Evolutionary conservation across 2,797 vertebrate genomes (phyloP).

Genomic region (Acropternis orthonyx): DNA sequence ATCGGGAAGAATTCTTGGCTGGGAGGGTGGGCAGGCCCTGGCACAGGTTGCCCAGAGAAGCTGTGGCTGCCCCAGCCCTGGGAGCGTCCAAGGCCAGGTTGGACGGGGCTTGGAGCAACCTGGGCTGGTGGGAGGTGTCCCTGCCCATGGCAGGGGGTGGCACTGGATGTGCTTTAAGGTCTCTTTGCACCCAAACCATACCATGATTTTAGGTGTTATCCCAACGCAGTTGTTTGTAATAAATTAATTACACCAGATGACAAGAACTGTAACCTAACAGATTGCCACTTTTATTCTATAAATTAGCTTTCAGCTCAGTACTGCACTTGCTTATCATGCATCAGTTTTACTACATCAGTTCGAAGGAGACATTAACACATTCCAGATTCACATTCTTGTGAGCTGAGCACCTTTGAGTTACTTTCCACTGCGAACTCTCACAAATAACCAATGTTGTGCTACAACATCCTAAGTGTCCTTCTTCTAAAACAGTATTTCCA

Average conservation of each 20-base stretch:
- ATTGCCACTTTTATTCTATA: not conserved
- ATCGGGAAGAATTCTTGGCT: accelerated
- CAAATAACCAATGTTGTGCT: not conserved
- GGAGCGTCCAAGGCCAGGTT: not conserved
- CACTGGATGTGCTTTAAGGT: not conserved
- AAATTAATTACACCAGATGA: not conserved
- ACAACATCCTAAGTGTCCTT: not conserved
- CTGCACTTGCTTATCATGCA: not conserved
- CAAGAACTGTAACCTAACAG: not conserved
- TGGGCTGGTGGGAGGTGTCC: not conserved
- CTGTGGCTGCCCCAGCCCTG: not conserved
- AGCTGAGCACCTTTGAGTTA: not conserved
- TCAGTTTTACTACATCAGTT: not conserved
- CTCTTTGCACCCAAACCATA: not conserved
- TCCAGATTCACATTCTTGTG: not conserved
- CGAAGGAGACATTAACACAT: not conserved
- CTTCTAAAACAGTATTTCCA: not conserved
- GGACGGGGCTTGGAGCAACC: accelerated
- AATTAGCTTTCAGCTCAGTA: not conserved
- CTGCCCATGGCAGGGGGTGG: not conserved
- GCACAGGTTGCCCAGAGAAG: not conserved
- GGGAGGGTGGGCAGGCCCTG: accelerated
- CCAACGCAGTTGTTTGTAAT: not conserved
- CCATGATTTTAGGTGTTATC: not conserved
- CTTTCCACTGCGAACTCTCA: not conserved